phyloP scores from a whole-genome alignment of 2,797 vertebrate species.

The Apogon hyalosoma region DNA sequence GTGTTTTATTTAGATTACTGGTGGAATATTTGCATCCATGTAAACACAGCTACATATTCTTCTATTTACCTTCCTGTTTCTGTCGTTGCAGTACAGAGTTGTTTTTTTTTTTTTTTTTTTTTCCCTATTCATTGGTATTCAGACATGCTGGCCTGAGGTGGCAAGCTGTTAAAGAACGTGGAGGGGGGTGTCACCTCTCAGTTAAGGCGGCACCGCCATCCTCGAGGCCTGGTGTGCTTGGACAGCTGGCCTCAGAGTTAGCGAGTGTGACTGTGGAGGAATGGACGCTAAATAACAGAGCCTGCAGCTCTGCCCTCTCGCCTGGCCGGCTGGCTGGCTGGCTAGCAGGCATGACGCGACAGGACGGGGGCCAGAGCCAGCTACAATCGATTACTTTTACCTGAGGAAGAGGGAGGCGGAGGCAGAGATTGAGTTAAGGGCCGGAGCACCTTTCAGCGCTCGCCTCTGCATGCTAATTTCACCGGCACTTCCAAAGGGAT shows the following conservation, averaged over 20 bases:
- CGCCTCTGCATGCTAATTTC: constrained; percentile 76
- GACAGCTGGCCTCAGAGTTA: constrained; percentile 79
- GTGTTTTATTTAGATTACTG: no score
- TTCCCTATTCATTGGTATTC: constrained; percentile 63
- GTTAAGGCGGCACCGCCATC: constrained; percentile 64
- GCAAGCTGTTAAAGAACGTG: constrained; percentile 67
- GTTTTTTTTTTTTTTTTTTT: constrained; percentile 5
- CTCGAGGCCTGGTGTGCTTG: constrained; percentile 64
- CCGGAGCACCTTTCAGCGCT: constrained; percentile 68
- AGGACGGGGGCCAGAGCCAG: constrained; percentile 65
- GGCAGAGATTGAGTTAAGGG: constrained; percentile 69
- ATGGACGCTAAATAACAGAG: constrained; percentile 68
- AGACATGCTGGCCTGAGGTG: constrained; percentile 54
- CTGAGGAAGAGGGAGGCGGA: constrained; percentile 55
- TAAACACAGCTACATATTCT: not conserved
- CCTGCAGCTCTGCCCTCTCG: constrained; percentile 41
- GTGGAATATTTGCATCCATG: no score
- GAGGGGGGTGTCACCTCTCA: constrained; percentile 67
- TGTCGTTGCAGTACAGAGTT: constrained; percentile 14
- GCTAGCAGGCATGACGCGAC: constrained; percentile 69
- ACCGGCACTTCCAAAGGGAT: constrained; percentile 57
- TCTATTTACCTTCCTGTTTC: constrained; percentile 22
- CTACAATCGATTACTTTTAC: constrained; percentile 79
- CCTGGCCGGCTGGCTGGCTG: constrained; percentile 46
- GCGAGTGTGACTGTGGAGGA: constrained; percentile 69